These are phyloP conservation scores for Diplosoma virens DNA, from an alignment of 23 tunicate species.

Conservation along the genomic window DNA sequence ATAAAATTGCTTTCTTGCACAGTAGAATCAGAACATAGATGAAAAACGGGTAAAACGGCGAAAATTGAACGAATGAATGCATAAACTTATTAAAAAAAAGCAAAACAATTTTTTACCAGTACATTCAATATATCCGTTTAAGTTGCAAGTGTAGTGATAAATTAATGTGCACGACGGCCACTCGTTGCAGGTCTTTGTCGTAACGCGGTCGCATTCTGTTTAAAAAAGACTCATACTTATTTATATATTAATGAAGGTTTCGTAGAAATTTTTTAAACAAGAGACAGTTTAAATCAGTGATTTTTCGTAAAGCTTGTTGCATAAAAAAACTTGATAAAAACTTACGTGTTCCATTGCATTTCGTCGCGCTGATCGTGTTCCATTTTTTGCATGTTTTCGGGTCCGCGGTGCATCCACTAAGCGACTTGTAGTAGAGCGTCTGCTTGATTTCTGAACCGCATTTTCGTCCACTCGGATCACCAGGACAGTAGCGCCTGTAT, in stretches of 20 bases:
- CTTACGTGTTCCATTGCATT: no score
- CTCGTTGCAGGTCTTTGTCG: neutral
- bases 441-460: neutral
- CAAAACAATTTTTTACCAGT: no score
- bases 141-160: constrained; percentile 10
- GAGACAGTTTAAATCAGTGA: no score
- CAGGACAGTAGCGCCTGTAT: neutral
- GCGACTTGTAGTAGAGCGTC: neutral
- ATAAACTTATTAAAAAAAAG: no score
- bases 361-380: neutral
- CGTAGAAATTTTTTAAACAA: neutral
- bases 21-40: no score
- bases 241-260: neutral
- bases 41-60: no score
- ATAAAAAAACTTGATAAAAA: no score
- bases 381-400: neutral
- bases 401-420: neutral
- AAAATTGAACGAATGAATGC: no score
- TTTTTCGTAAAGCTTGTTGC: no score
- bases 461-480: neutral
- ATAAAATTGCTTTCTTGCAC: no score
- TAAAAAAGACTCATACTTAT: neutral
- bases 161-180: neutral
- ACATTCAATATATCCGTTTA: neutral
- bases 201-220: constrained; percentile 5